phyloP scores from a whole-genome alignment of 2,888 invertebrate genomes.

The Lepidochrysops patricia region DNA sequence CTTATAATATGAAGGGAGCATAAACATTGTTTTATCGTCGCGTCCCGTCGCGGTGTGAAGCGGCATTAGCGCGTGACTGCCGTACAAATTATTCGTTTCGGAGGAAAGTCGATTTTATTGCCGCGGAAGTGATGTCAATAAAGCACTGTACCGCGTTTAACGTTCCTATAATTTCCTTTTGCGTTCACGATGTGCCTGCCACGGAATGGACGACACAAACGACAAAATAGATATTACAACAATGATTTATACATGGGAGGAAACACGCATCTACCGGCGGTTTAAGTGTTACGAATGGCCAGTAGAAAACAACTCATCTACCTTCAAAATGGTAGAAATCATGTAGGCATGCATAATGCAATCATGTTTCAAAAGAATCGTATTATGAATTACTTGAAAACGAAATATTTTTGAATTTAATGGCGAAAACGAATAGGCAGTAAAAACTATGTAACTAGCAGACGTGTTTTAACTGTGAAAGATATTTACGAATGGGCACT shows the following conservation, averaged over 20 bases:
- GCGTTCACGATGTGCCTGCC: conserved; percentile 53
- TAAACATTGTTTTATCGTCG: conserved; percentile 66
- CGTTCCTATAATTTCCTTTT: conserved; percentile 65
- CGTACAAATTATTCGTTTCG: conserved; percentile 72
- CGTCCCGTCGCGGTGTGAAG: conserved; percentile 47
- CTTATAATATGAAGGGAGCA: conserved; percentile 62
- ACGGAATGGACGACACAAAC: conserved; percentile 36
- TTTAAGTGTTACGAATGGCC: too few relatives aligned
- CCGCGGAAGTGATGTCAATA: conserved; percentile 71
- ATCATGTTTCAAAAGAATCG: too few relatives aligned
- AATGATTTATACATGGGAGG: conserved; percentile 1
- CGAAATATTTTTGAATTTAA: too few relatives aligned
- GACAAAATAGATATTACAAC: conserved; percentile 10
- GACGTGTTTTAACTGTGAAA: too few relatives aligned
- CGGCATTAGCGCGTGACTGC: conserved; percentile 72
- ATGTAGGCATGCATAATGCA: too few relatives aligned
- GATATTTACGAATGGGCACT: too few relatives aligned
- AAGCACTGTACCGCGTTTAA: conserved; percentile 68
- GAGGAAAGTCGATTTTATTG: conserved; percentile 70
- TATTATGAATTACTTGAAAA: too few relatives aligned
- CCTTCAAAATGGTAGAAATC: too few relatives aligned
- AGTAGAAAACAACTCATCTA: too few relatives aligned
- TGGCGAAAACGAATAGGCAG: too few relatives aligned
- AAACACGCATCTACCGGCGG: too few relatives aligned
- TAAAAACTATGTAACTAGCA: too few relatives aligned